Percentiles rank a stretch among this genome's conserved stretches.
Conservation (phyloP, 2,113 vertebrate species). For the Trinectes maculatus region DNA sequence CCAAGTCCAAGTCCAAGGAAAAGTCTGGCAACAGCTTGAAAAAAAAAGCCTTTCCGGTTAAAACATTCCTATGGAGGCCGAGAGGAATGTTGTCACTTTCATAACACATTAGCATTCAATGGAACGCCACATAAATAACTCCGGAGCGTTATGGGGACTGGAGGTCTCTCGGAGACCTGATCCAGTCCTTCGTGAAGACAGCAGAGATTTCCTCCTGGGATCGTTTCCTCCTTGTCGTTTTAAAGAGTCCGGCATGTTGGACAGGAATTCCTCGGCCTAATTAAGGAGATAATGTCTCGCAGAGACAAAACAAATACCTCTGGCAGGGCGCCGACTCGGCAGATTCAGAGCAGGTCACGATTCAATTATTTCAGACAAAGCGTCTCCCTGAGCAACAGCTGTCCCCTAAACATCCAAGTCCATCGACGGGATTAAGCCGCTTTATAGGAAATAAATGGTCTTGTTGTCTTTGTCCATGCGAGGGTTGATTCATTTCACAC, state of each 20-base stretch:
- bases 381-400: slow-evolving; percentile 2
- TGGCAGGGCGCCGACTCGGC: no score
- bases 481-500: no score
- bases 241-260: slow-evolving; percentile 22
- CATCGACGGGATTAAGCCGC: slow-evolving; percentile 42
- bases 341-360: slow-evolving; percentile 49
- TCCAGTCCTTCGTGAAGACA: slow-evolving; percentile 60
- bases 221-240: slow-evolving; percentile 41
- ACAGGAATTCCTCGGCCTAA: slow-evolving; percentile 52
- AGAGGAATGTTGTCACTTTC: slow-evolving; percentile 26
- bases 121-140: slow-evolving; percentile 27
- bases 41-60: no score
- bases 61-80: background rate
- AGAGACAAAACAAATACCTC: slow-evolving; percentile 53
- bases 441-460: slow-evolving; percentile 41
- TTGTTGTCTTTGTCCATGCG: slow-evolving; percentile 37
- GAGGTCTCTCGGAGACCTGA: slow-evolving; percentile 22
- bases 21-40: no score
- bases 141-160: slow-evolving; percentile 15
- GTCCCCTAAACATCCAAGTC: slow-evolving; percentile 37
- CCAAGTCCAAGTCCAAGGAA: no score
- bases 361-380: slow-evolving; percentile 59
- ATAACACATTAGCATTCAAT: slow-evolving; percentile 38
- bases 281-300: slow-evolving; percentile 61
- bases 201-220: slow-evolving; percentile 57